A percentile compares a stretch with the other conserved stretches of the same genome.
These are phyloP conservation scores for Melanchra persicariae DNA, from an alignment of 2,888 invertebrate genomes.

Conservation along the genomic window DNA sequence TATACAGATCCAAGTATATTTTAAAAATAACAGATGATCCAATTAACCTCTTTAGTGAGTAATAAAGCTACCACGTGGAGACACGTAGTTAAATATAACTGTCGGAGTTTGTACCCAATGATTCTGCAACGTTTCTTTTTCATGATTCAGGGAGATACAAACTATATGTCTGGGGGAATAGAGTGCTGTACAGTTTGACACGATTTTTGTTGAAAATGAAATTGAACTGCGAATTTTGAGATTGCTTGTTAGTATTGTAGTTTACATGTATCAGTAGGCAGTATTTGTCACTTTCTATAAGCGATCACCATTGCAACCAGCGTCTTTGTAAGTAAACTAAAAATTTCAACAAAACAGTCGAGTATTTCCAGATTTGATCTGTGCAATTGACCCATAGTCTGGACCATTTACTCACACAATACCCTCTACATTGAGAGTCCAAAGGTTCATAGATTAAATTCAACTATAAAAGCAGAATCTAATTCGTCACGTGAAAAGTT, in stretches of 20 bases:
- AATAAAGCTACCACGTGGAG: slow-evolving; percentile 66
- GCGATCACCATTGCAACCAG: not conserved
- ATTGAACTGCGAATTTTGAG: slow-evolving; percentile 32
- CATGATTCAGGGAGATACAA: slow-evolving; percentile 18
- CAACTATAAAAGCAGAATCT: slow-evolving; percentile 56
- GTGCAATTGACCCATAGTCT: slow-evolving; percentile 56
- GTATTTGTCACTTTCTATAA: slow-evolving; percentile 6
- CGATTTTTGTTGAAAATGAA: slow-evolving; percentile 33
- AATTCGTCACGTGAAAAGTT: slow-evolving; percentile 60
- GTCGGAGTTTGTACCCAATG: slow-evolving; percentile 70
- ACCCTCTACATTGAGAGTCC: slow-evolving; percentile 60
- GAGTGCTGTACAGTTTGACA: slow-evolving; percentile 15
- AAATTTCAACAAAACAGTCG: not conserved
- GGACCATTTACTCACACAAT: slow-evolving; percentile 54
- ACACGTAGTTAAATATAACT: slow-evolving; percentile 72
- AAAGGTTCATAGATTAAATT: slow-evolving; percentile 63
- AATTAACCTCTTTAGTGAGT: slow-evolving; percentile 73
- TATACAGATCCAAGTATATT: slow-evolving; percentile 14
- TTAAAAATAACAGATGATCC: slow-evolving; percentile 68
- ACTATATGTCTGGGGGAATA: slow-evolving; percentile 1
- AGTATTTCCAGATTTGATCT: slow-evolving; percentile 48
- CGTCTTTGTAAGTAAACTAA: not conserved
- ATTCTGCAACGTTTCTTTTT: slow-evolving; percentile 27
- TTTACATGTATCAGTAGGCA: slow-evolving; percentile 24
- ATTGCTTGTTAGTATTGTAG: slow-evolving; percentile 20